Evolutionary conservation across 1,140 invertebrate species (phyloP).

Genomic region (Calephelis virginiensis): DNA sequence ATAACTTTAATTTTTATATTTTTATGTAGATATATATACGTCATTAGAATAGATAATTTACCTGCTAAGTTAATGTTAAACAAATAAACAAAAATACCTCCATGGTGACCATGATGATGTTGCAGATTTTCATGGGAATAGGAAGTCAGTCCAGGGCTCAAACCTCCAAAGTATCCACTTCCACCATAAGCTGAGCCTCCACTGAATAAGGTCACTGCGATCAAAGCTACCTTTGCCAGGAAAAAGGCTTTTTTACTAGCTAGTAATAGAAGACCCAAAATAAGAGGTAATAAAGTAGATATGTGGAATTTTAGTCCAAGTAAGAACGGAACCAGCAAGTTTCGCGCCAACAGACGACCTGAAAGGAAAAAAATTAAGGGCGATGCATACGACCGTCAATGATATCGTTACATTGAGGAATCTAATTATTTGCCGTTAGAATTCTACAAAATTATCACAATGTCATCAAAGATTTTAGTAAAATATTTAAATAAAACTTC

Average conservation of each 20-base stretch:
- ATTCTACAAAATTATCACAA: too few species aligned
- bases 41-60: too few species aligned
- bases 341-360: slow-evolving; percentile 84
- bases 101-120: slow-evolving; percentile 53
- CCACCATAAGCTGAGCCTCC: slow-evolving; percentile 65
- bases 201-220: slow-evolving; percentile 83
- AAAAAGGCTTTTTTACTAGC: slow-evolving; percentile 86
- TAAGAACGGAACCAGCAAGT: slow-evolving; percentile 84
- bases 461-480: too few species aligned
- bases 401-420: neutral
- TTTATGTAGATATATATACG: too few species aligned
- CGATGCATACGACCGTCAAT: neutral
- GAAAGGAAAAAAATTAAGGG: slow-evolving; percentile 49
- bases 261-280: slow-evolving; percentile 84
- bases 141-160: slow-evolving; percentile 42
- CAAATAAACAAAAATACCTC: slow-evolving; percentile 40
- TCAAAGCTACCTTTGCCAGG: slow-evolving; percentile 84
- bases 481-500: too few species aligned
- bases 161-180: slow-evolving; percentile 36
- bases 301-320: slow-evolving; percentile 88
- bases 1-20: too few species aligned
- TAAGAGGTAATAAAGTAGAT: slow-evolving; percentile 83
- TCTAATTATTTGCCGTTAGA: too few species aligned
- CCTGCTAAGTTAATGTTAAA: neutral
- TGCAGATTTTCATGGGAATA: slow-evolving; percentile 53